Base-by-base conservation (phyloP, 2,797 vertebrate species). In the Hoplostethus atlanticus region DNA sequence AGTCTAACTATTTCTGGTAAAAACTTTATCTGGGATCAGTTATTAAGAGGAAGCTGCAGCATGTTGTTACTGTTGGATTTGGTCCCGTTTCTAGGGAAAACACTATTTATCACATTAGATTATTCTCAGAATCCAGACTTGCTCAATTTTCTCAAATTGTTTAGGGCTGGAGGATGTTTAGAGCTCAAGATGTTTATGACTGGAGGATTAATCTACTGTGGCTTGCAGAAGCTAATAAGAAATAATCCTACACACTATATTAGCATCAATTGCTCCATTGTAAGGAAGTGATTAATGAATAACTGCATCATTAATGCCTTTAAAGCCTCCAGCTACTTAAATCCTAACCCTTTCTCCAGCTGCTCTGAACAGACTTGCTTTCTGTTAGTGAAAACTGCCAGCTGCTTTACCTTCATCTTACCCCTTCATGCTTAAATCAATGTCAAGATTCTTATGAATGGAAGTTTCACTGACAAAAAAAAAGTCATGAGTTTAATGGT, bases 31-130 rank as follows among this genome's bases (percentile, higher is more conserved):
- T 57, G 40, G 11, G 48, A 50, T 50, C 9, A 60, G 64, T 46
- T 30, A 34, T 53, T 64, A 53, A 61, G 36, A 58, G 47, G 30
- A 55, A 61, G 71, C 60, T 71, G 38, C 48, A 67, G 31, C 4
- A 25, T 64, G 50, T 56, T 48, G 60, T 68, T 58, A 13, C 77
- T 0, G 2, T 38, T 58, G 63, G 48, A 77, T 55, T 76, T 59
- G 3, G 16, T 64, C 59, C 13, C 13, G 64, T 63, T 76, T 69
- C 48, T 25, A 21, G 17, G 25, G 16, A 78, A 85, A 84, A 61
- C 17, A n/a, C 2, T 36, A 60, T 0, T 71, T 40, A 59, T 67
- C 17, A 3, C 55, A 83, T 83, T 71, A 51, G 38, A 21, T 36
- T 31, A 4, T 40, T 75, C 44, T 54, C 21, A 63, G 38, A 76